A percentile compares a stretch with the other conserved stretches of the same genome.
Evolutionary conservation across 2,888 invertebrate genomes (phyloP).

Genomic region (Dynastes hyllus): DNA sequence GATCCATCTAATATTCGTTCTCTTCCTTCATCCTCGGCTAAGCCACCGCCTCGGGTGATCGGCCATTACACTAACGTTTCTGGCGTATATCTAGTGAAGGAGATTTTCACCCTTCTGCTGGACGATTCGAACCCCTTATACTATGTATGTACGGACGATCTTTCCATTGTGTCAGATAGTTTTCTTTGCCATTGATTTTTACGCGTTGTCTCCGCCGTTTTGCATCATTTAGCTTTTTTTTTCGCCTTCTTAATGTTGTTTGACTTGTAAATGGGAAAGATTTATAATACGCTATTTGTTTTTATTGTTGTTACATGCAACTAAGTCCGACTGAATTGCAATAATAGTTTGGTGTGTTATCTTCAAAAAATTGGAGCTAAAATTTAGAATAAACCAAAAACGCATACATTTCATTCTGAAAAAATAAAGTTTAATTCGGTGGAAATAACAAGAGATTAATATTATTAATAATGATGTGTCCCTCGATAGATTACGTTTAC

Average conservation of each 20-base stretch:
- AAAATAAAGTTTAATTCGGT: too few species aligned
- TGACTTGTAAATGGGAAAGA: too few species aligned
- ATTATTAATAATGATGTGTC: too few species aligned
- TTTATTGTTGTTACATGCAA: too few species aligned
- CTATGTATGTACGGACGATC: neutral
- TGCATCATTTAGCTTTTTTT: neutral
- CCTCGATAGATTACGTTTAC: too few species aligned
- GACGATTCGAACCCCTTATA: neutral
- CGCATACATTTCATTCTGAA: too few species aligned
- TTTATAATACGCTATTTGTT: too few species aligned
- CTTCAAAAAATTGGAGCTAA: too few species aligned
- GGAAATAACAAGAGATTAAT: too few species aligned
- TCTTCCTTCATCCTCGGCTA: neutral
- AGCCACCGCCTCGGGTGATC: neutral
- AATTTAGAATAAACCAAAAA: too few species aligned
- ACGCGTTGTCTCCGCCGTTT: neutral
- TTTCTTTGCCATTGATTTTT: conserved; percentile 9
- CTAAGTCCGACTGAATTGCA: too few species aligned
- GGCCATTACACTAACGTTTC: neutral
- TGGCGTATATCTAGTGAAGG: neutral
- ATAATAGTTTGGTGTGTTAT: too few species aligned
- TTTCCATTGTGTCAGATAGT: conserved; percentile 3
- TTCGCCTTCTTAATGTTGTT: neutral
- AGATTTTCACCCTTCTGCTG: neutral
- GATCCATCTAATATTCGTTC: neutral